phyloP scores from a whole-genome alignment of 2,888 invertebrate genomes.

The Pseudococcus viburni region DNA sequence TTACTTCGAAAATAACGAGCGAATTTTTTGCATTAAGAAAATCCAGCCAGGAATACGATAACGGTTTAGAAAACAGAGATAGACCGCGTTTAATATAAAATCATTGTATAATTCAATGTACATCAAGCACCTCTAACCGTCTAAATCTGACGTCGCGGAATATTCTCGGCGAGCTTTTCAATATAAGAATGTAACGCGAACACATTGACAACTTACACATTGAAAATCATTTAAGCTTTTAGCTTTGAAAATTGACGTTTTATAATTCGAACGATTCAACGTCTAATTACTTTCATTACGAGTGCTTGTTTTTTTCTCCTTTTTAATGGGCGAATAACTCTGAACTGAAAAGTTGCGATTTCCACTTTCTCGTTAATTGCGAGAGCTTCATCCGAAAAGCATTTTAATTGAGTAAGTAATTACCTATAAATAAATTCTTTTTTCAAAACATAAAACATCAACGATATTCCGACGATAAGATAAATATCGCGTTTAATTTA shows the following conservation, averaged over 20 bases:
- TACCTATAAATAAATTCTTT: background rate
- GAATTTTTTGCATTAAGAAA: background rate
- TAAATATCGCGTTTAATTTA: conserved; percentile 3
- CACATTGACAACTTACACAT: background rate
- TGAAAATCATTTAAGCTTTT: background rate
- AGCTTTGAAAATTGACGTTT: background rate
- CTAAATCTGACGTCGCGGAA: too few relatives aligned
- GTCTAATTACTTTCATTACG: background rate
- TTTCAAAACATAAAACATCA: background rate
- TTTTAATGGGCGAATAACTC: background rate
- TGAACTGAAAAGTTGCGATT: background rate
- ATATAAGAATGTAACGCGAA: background rate
- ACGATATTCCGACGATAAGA: background rate
- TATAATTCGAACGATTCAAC: background rate
- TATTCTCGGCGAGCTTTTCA: background rate
- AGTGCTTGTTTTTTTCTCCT: background rate
- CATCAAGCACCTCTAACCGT: too few relatives aligned
- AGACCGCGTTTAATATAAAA: too few relatives aligned
- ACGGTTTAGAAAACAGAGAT: background rate
- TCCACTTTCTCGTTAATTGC: background rate
- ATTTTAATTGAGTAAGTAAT: background rate
- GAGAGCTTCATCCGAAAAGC: background rate
- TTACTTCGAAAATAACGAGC: background rate
- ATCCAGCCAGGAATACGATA: background rate
- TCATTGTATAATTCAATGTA: too few relatives aligned